Percentiles rank a stretch among this genome's conserved stretches.
Evolutionary conservation across 2,113 vertebrate species (phyloP).

Genomic region (Sander lucioperca): DNA sequence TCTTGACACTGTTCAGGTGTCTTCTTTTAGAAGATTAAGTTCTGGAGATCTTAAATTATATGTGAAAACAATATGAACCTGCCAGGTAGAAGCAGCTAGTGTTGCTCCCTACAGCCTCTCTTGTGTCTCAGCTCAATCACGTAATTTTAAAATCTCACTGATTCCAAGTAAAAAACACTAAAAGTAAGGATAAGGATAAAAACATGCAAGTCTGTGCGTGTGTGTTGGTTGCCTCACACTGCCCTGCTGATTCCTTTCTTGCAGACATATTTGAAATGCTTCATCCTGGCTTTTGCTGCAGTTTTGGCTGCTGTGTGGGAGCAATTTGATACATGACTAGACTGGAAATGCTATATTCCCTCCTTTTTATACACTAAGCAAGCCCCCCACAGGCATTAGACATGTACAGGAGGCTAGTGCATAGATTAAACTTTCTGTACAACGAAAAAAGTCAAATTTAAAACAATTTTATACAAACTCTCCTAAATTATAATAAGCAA

Average conservation of each 20-base stretch:
- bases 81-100: not conserved
- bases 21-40: not conserved
- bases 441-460: not conserved
- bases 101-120: not conserved
- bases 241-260: constrained; percentile 53
- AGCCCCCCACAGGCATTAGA: not conserved
- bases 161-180: constrained; percentile 15
- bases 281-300: constrained; percentile 57
- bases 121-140: not conserved
- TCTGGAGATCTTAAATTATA: not conserved
- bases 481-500: not conserved
- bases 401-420: not conserved
- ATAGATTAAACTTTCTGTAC: not conserved
- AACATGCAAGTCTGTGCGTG: constrained; percentile 51
- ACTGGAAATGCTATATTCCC: constrained; percentile 57
- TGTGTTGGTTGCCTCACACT: constrained; percentile 36
- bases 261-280: constrained; percentile 72
- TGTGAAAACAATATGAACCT: not conserved
- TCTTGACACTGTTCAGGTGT: not conserved
- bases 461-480: not conserved
- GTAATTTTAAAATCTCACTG: constrained; percentile 1
- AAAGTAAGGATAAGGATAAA: not conserved
- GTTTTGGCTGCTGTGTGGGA: constrained; percentile 66
- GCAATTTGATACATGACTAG: constrained; percentile 70
- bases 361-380: constrained; percentile 47